Conservation (phyloP, 2,888 invertebrate species). For the Limnephilus lunatus region DNA sequence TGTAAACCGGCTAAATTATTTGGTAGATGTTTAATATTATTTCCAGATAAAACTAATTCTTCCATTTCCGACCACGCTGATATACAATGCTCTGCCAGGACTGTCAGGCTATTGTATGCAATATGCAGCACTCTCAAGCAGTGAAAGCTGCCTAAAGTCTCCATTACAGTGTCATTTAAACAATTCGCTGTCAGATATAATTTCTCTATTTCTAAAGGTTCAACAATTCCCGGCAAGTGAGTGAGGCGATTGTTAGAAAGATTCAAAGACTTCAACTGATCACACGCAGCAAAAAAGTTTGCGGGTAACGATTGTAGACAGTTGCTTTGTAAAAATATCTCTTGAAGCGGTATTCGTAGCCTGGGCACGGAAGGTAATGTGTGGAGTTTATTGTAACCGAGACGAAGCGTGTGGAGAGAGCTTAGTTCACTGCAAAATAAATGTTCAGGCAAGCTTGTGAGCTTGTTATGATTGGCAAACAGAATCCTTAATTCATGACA, state of each 20-base stretch:
- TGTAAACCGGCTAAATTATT: slow-evolving; percentile 85
- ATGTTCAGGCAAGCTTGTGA: slow-evolving; percentile 84
- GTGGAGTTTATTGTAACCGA: slow-evolving; percentile 87
- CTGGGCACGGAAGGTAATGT: slow-evolving; percentile 85
- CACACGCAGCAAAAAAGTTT: slow-evolving; percentile 84
- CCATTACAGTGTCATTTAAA: slow-evolving; percentile 83
- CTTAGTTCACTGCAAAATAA: slow-evolving; percentile 86
- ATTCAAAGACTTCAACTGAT: slow-evolving; percentile 83
- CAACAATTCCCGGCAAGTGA: slow-evolving; percentile 81
- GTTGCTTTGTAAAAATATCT: slow-evolving; percentile 87
- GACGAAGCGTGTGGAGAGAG: slow-evolving; percentile 83
- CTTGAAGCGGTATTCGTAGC: slow-evolving; percentile 81
- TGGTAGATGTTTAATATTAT: slow-evolving; percentile 85
- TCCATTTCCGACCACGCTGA: slow-evolving; percentile 88
- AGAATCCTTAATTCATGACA: slow-evolving; percentile 84
- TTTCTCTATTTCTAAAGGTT: slow-evolving; percentile 82
- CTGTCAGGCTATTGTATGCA: slow-evolving; percentile 87
- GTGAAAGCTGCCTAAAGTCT: slow-evolving; percentile 81
- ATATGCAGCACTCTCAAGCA: slow-evolving; percentile 85
- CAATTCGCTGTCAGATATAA: slow-evolving; percentile 87
- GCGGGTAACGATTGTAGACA: slow-evolving; percentile 85
- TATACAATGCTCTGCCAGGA: slow-evolving; percentile 85
- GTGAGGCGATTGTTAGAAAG: slow-evolving; percentile 87
- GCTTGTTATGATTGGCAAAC: slow-evolving; percentile 85
- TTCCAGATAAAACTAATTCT: slow-evolving; percentile 89